phyloP scores from a whole-genome alignment of 64 coral and sea anemone species.

The Pachyseris speciosa region DNA sequence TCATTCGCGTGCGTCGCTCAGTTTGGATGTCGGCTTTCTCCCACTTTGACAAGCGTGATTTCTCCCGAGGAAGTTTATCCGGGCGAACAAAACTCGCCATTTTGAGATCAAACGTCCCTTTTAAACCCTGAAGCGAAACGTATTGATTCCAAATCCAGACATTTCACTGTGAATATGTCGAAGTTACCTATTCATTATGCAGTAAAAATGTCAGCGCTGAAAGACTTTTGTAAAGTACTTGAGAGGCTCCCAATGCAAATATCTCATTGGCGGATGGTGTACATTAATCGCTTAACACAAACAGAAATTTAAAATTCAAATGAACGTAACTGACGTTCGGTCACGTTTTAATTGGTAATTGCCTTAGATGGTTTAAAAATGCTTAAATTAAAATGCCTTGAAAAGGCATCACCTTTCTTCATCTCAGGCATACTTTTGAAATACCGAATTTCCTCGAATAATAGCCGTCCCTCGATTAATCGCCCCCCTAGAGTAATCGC shows the following conservation, averaged over 20 bases:
- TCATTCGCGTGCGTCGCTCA: constrained; percentile 60
- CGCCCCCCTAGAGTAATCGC: too few relatives aligned
- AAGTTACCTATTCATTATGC: not conserved
- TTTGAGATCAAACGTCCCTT: not conserved
- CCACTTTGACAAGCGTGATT: constrained; percentile 79
- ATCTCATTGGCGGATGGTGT: constrained; percentile 20
- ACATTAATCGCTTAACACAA: constrained; percentile 21
- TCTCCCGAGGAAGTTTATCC: not conserved
- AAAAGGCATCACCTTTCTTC: not conserved
- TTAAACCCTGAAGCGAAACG: not conserved
- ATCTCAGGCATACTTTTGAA: too few relatives aligned
- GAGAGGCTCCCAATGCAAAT: not conserved
- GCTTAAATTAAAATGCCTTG: too few relatives aligned
- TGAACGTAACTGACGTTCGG: not conserved
- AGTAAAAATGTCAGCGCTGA: not conserved
- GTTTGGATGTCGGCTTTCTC: constrained; percentile 69
- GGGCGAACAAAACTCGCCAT: constrained; percentile 92
- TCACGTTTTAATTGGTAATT: not conserved
- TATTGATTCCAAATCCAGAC: not conserved
- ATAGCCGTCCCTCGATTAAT: too few relatives aligned
- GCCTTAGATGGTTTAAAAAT: too few relatives aligned
- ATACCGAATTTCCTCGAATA: too few relatives aligned
- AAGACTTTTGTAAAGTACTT: not conserved
- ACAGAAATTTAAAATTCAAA: constrained; percentile 20
- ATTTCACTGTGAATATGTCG: not conserved